A percentile compares a stretch with the other conserved stretches of the same genome.
Conservation (phyloP, 2,797 vertebrate species). For the Pyrrhura leucotis region DNA sequence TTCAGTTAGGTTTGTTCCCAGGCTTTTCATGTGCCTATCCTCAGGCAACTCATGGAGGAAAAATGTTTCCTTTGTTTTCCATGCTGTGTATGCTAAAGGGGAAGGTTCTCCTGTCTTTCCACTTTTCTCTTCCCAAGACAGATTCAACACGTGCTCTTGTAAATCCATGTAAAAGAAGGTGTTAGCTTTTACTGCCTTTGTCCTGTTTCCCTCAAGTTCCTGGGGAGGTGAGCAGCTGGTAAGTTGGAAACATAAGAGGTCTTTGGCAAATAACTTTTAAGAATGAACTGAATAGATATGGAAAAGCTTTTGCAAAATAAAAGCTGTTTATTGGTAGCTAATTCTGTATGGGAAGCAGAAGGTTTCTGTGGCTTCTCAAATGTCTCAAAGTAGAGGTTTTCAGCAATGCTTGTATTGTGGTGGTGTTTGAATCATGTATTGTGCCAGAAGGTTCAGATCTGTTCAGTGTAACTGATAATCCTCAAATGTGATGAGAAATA, state of each 20-base stretch:
- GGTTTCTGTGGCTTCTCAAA: background rate
- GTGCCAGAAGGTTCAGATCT: background rate
- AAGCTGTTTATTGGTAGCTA: background rate
- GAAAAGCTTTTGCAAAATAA: background rate
- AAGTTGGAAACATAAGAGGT: background rate
- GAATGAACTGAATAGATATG: background rate
- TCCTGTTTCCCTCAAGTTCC: background rate
- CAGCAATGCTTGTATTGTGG: background rate
- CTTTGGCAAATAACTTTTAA: background rate
- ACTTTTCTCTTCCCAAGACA: background rate
- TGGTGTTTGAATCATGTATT: background rate
- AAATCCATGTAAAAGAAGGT: background rate
- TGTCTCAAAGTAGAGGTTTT: background rate
- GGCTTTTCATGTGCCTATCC: background rate
- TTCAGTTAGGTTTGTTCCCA: background rate
- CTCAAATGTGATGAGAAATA: background rate
- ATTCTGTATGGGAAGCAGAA: background rate
- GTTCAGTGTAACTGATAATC: background rate
- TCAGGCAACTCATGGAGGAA: rapidly evolving
- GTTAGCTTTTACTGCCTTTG: background rate
- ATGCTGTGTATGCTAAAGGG: background rate
- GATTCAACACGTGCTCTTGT: background rate
- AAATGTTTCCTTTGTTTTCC: background rate
- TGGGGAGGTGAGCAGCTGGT: background rate
- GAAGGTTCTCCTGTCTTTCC: background rate